Evolutionary conservation across 30 jellyfish, hydroid and myxozoan species (phyloP), one percentile per base, ranked within the genome.

Genomic region (Calvadosia cruxmelitensis): DNA sequence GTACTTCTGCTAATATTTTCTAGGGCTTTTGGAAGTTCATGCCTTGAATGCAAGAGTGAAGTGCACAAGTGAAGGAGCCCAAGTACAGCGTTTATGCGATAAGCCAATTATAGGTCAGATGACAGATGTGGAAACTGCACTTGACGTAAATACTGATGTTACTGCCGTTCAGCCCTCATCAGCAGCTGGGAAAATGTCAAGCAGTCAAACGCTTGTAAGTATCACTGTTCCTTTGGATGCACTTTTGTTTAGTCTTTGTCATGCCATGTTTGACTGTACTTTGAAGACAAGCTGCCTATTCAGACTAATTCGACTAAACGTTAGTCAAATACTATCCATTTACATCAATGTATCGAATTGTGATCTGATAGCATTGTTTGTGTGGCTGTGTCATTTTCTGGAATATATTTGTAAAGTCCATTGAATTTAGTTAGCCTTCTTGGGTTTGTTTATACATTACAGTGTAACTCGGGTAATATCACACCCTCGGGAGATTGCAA

Each of bases 1-100:
- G 20, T 42, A 42, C 57, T 42, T 42, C 20, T 20, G 10, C 10
- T 42, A 42, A 10, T 42, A 42, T 42, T 42, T 69, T 33, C 7
- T 57, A 86, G 96, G 96, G 2, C 62, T 86, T 34, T 52, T 86
- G 50, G 96, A 86, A 50, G 84, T 70, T 12, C 92, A 79, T 29
- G 94, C 94, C 29, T 76, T 86, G 48, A 68, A 77, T 1, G 69
- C 78, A 27, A 77, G 67, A 26, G 74, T 89, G 64, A 23, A 53
- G 70, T 67, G 79, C 69, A 80, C 92, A 31, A 86, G 96, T 79
- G 94, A 86, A 62, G 96, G 96, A 26, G 74, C 96, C 5, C 71
- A 73, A 36, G 79, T 74, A 42, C 20, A 5, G 20, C 57, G 20
- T 42, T 5, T 42, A 20, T 20, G 57, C 20, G 57, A 42, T 42